Base-by-base conservation (phyloP, 2,888 invertebrate genomes). In the Morinoia aosen region DNA sequence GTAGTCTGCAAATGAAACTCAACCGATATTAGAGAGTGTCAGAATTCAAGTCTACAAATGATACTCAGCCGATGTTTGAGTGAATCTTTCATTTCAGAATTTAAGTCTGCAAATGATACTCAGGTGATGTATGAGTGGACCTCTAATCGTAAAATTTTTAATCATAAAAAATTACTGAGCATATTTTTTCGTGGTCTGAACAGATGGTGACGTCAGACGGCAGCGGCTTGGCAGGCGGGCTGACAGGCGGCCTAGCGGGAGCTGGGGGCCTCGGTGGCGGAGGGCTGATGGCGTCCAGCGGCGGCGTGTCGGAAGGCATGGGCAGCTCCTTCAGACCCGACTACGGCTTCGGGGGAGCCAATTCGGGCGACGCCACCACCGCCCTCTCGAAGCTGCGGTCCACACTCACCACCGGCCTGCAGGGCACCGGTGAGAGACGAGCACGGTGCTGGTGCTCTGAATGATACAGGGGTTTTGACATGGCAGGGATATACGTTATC, bases 361-460 rank as follows among this genome's bases (percentile, higher is more conserved):
- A 98, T 96, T 97, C 98, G 96, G 61, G 95, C 8, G 96, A 96
- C 25, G 97, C 98, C 94, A 98, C 98, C 96, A 98, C 98, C 88
- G 98, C 98, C 96, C 98, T 98, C 97, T 98, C 98, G 97, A 98
- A 98, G 97, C 98, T 98, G 97, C 98, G 98, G 97, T 98, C 98
- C 97, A 98, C 98, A 93, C 98, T 98, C 96, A 98, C 98, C 96
- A 98, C 98, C 64, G 98, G 98, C 96, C 97, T 98, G 95, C 98
- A 98, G 97, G 98, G 98, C 97, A 98, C 98, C 98, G 98, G 98
- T 98, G 97, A 97, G 97, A 98, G 98, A 48, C 5, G 88, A 40
- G 11, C 48, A n/a, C 56, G n/a, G 8, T 56, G 25, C 58, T 58
- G 48, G 48, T 48, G 48, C 25, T 3, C 19, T 56, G 39, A 57